Percentiles rank a stretch among this genome's conserved stretches.
These are phyloP conservation scores for Panulirus ornatus DNA, from an alignment of 1,140 invertebrate genomes.

Conservation along the genomic window DNA sequence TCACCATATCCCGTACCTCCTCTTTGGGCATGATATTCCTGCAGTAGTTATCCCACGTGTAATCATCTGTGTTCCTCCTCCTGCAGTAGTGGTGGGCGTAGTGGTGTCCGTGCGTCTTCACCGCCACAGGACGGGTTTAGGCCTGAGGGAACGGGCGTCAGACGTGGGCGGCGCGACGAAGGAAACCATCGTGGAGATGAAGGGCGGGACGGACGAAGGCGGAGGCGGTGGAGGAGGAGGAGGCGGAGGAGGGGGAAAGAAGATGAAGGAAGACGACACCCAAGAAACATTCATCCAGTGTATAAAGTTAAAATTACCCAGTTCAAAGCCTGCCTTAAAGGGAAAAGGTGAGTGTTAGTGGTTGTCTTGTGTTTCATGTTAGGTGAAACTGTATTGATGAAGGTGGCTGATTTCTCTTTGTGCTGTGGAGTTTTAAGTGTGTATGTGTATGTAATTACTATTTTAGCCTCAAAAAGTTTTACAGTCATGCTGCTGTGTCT, in stretches of 20 bases:
- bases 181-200: constrained; percentile 3
- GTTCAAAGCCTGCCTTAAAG: constrained; percentile 16
- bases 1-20: no score
- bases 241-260: not conserved
- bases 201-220: not conserved
- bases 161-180: not conserved
- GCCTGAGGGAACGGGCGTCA: not conserved
- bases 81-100: constrained; percentile 20
- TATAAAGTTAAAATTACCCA: constrained; percentile 21
- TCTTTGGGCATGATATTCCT: no score
- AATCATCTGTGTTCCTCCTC: not conserved
- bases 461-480: no score
- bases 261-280: constrained; percentile 17
- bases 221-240: constrained; percentile 24
- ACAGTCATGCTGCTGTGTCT: no score
- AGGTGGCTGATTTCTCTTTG: no score
- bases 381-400: no score
- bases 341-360: constrained; percentile 19
- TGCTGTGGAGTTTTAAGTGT: no score
- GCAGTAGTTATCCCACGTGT: no score
- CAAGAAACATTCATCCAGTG: constrained; percentile 28
- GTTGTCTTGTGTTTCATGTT: no score
- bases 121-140: constrained; percentile 22
- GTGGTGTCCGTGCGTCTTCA: constrained; percentile 25
- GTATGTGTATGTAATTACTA: no score